Conservation (phyloP, 1,140 invertebrate genomes). For the Lasioglossum albipes region DNA sequence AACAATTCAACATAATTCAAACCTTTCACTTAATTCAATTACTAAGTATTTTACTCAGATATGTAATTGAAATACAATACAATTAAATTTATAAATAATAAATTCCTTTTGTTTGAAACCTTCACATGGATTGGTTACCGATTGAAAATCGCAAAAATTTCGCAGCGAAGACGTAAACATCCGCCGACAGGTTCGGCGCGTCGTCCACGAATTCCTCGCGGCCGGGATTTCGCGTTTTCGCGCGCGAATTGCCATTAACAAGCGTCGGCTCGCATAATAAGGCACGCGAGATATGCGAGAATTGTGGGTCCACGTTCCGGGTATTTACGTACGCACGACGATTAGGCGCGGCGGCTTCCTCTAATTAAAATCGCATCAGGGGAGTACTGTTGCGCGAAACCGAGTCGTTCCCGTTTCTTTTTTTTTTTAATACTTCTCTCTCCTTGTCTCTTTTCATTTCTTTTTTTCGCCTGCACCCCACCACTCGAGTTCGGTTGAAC, state of each 20-base stretch:
- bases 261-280: slow-evolving; percentile 17
- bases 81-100: too few relatives aligned
- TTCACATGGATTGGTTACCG: too few relatives aligned
- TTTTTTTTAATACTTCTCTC: too few relatives aligned
- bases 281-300: slow-evolving; percentile 24
- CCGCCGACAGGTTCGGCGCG: not conserved
- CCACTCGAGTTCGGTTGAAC: not conserved
- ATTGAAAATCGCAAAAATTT: too few relatives aligned
- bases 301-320: slow-evolving; percentile 22
- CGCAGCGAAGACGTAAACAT: slow-evolving; percentile 5
- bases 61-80: too few relatives aligned
- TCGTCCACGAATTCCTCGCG: not conserved
- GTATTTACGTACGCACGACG: slow-evolving; percentile 25
- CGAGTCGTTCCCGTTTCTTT: not conserved
- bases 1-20: too few relatives aligned
- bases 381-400: not conserved
- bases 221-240: not conserved
- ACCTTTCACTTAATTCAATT: too few relatives aligned
- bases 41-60: too few relatives aligned
- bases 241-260: slow-evolving; percentile 17
- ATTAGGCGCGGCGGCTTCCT: slow-evolving; percentile 29
- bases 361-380: slow-evolving; percentile 53
- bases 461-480: not conserved
- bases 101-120: too few relatives aligned
- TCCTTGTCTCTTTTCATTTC: not conserved